Base-by-base conservation (phyloP, 1,140 invertebrate genomes). In the Globodera rostochiensis region DNA sequence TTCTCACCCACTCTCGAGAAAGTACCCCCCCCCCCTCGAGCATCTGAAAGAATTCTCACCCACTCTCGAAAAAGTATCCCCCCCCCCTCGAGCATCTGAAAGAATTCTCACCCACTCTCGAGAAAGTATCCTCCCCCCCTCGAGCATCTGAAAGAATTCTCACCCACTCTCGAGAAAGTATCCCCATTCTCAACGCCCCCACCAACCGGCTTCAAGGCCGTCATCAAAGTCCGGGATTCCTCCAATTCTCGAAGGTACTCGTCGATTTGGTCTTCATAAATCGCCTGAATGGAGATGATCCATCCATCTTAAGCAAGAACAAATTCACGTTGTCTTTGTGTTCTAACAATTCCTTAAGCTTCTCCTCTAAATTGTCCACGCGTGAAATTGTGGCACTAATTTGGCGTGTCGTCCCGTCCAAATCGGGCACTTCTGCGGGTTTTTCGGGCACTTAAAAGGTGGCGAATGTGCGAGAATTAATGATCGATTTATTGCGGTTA, bases 231-330 rank as follows among this genome's bases (percentile, higher is more conserved):
- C 25, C 74, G 53, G 1, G 82, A 84, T 21, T 83, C 82, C 57
- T 83, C 82, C 21, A 83, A 57, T 45, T 83, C 82, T 1, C 82
- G 75, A 9, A 83, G 21, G 64, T 83, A 83, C 73, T 83, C 82
- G n/a, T 83, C 82, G 21, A 83, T 74, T 36, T 84, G 82, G 64
- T 83, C 82, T 21, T 66, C 82, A 47, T 79, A 83, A 47, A 49
- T 73, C 19, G 83, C 74, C 82, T 83, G 49, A 83, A 64, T 49
- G 15, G 21, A n/a, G 49, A 21, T 36, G 36, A 36, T 36, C 36
- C 36, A 36, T 36, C 15, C n/a, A n/a, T 7, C 11, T 78, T 9
- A 78, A 77, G 13, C 6, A 25, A 15, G 0, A 9, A 77, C n/a
- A 47, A 49, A 19, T 47, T 74, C 74, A 80, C 79, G 64, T 80